Conservation (phyloP, 1,140 invertebrate genomes). For the Drosophila bocki region DNA sequence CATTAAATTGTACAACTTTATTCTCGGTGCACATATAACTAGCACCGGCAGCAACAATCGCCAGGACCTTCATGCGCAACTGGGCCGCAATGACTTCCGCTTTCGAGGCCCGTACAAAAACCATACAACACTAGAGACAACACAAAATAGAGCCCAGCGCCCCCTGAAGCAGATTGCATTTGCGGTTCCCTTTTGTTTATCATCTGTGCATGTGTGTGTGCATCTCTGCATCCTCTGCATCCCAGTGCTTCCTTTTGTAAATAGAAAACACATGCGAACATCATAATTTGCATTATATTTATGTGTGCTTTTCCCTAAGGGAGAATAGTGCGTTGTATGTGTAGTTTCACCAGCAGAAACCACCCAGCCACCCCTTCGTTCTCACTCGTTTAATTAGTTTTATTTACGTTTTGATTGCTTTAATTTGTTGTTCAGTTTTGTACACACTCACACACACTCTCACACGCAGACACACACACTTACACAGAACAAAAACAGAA, state of each 20-base stretch:
- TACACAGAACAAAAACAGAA: conserved; percentile 20
- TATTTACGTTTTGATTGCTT: conserved; percentile 78
- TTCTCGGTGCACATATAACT: conserved; percentile 42
- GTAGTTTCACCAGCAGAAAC: conserved; percentile 32
- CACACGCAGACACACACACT: neutral
- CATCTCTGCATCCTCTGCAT: conserved; percentile 6
- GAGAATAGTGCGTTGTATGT: conserved; percentile 32
- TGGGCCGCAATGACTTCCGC: conserved; percentile 77
- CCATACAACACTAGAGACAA: conserved; percentile 41
- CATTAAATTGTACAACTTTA: neutral
- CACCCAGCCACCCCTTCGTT: conserved; percentile 34
- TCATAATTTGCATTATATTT: conserved; percentile 73
- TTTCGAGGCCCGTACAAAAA: conserved; percentile 44
- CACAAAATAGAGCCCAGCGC: neutral
- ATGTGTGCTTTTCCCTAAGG: conserved; percentile 28
- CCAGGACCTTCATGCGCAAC: conserved; percentile 66
- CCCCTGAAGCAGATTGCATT: conserved; percentile 68
- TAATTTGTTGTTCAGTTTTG: conserved; percentile 76
- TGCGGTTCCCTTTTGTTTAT: conserved; percentile 66
- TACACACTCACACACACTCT: conserved; percentile 29
- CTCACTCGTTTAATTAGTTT: conserved; percentile 76
- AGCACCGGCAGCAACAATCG: conserved; percentile 37
- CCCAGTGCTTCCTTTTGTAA: conserved; percentile 53
- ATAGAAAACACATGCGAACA: conserved; percentile 50
- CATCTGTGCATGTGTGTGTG: conserved; percentile 35